A percentile compares a stretch with the other conserved stretches of the same genome.
phyloP scores from a whole-genome alignment of 1,140 invertebrate genomes.

The Hyles euphorbiae region DNA sequence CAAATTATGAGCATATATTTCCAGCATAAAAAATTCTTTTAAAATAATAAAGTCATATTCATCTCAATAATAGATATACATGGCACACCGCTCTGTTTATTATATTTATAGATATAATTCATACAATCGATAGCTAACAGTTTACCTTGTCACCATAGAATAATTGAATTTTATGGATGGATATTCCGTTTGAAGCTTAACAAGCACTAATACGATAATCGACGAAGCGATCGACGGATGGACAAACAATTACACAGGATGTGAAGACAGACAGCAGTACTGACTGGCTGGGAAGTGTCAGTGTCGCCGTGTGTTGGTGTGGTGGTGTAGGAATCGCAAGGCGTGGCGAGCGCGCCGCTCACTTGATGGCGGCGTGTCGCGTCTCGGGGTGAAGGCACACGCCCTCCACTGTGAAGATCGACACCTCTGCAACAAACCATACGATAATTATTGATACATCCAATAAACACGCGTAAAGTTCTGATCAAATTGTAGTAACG shows the following conservation, averaged over 20 bases:
- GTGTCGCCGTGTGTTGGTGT: not conserved
- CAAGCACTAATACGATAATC: conserved; percentile 45
- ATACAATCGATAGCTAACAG: conserved; percentile 63
- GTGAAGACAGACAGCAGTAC: conserved; percentile 29
- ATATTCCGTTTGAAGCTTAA: conserved; percentile 71
- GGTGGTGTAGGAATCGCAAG: not conserved
- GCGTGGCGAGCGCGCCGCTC: conserved; percentile 31
- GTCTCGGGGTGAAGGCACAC: conserved; percentile 83
- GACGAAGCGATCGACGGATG: conserved; percentile 49
- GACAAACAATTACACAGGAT: conserved; percentile 31
- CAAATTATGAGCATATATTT: conserved; percentile 73
- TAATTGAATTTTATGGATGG: conserved; percentile 75
- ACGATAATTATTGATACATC: too few species aligned
- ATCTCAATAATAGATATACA: conserved; percentile 66
- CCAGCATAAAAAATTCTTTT: conserved; percentile 69
- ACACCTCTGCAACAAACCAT: conserved; percentile 85
- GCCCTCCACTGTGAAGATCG: conserved; percentile 94
- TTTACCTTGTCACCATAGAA: conserved; percentile 74
- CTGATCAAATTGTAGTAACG: too few species aligned
- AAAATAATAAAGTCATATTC: conserved; percentile 67
- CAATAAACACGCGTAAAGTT: too few species aligned
- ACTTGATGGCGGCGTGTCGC: conserved; percentile 58
- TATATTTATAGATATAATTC: conserved; percentile 57
- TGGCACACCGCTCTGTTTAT: conserved; percentile 71
- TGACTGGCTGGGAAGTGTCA: conserved; percentile 19